Base-by-base conservation (phyloP, 2,888 invertebrate genomes). In the Acronicta psi region DNA sequence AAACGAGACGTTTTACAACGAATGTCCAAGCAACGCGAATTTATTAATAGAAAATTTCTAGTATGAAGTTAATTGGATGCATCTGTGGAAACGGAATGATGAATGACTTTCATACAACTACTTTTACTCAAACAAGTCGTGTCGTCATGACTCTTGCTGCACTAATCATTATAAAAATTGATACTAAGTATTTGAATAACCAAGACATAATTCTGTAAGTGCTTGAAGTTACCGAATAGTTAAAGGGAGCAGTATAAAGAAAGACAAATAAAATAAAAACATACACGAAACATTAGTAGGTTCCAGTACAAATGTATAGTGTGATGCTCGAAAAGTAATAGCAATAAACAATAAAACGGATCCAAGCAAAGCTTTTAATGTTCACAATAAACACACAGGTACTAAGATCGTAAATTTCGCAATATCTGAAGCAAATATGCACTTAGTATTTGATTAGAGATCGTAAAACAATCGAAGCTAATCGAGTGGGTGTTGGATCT, bases 401-500 rank as follows among this genome's bases (percentile, higher is more conserved):
- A 59, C 57, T 41, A 57, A 54, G 44, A 50, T 61, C 58, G 51
- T 85, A 84, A 80, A 81, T 77, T 83, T 84, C 75, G 85, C 86
- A 86, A 85, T 84, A 84, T 79, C 78, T 66, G 68, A 82, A 80
- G 73, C 72, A 80, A 80, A 82, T 77, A 75, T 79, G 76, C 79
- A 82, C 81, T 81, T 81, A 82, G 75, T 81, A 78, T 84, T 85
- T 82, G 81, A 82, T 85, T 84, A 77, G 52, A 51, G 41, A 86
- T 85, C 81, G 80, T 88, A 89, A 88, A 86, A 78, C 79, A 81
- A 70, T 82, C 80, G 79, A 85, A 83, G 78, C 75, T 67, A 57
- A 76, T 69, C 46, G 86, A 87, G 92, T 91, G 89, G 91, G 91
- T 85, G 91, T 92, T 85, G 86, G 87, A 87, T 87, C 87, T 89